phyloP scores from a whole-genome alignment of 2,888 invertebrate species.

The Carabus problematicus region DNA sequence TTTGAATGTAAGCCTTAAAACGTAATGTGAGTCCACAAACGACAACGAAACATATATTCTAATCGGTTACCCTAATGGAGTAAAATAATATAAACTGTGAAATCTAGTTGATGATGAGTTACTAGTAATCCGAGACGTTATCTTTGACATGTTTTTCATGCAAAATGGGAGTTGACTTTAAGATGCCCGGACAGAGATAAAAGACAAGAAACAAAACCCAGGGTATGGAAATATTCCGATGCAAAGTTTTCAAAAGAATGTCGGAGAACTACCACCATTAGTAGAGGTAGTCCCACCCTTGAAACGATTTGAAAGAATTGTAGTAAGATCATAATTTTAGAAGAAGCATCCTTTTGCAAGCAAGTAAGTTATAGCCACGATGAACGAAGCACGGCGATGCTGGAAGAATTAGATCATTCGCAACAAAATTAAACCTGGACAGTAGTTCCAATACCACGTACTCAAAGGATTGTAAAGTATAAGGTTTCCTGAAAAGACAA shows the following conservation, averaged over 20 bases:
- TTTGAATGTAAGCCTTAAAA: conserved; percentile 7
- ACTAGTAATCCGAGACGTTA: conserved; percentile 3
- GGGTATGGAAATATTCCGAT: background rate
- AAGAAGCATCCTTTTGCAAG: background rate
- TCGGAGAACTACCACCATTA: background rate
- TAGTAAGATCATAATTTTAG: background rate
- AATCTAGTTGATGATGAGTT: background rate
- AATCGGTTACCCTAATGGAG: conserved; percentile 14
- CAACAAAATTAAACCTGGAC: conserved; percentile 20
- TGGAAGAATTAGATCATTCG: conserved; percentile 14
- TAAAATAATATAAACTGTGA: conserved; percentile 17
- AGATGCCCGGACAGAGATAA: background rate
- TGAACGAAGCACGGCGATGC: conserved; percentile 11
- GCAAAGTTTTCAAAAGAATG: background rate
- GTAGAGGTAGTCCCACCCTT: background rate
- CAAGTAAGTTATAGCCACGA: background rate
- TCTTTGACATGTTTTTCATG: conserved; percentile 10
- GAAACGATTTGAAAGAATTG: conserved; percentile 8
- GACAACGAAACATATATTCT: conserved; percentile 2
- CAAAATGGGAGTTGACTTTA: background rate
- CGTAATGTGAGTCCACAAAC: background rate
- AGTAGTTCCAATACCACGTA: no score
- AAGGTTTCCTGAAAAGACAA: background rate
- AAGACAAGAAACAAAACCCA: background rate
- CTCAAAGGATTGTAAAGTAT: conserved; percentile 9